A percentile compares a stretch with the other conserved stretches of the same genome.
Evolutionary conservation across 2,113 vertebrate species (phyloP).

Genomic region (Porphyrio hochstetteri): DNA sequence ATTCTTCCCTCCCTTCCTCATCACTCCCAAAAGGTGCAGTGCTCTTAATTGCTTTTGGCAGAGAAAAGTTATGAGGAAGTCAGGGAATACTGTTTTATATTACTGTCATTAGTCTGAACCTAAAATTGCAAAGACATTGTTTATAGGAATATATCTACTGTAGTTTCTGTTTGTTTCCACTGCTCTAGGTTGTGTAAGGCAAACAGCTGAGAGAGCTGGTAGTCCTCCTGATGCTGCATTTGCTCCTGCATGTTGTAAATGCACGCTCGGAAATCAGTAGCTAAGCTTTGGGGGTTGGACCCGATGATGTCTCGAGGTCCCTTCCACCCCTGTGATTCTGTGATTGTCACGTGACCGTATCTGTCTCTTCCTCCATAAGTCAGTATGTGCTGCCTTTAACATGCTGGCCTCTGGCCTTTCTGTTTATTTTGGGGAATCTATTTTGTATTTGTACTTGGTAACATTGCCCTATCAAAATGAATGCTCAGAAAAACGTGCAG

Average conservation of each 20-base stretch:
- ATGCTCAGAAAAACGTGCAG: not conserved
- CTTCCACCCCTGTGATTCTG: too few relatives aligned
- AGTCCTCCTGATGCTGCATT: not conserved
- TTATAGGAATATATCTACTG: not conserved
- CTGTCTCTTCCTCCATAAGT: not conserved
- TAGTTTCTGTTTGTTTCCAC: not conserved
- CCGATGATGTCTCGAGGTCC: too few relatives aligned
- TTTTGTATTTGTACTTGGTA: not conserved
- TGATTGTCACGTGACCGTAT: not conserved
- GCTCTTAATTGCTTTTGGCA: slow-evolving; percentile 53
- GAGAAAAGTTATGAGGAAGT: slow-evolving; percentile 54
- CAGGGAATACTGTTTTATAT: not conserved
- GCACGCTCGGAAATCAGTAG: not conserved
- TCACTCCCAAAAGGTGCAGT: slow-evolving; percentile 18
- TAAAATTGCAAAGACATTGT: not conserved
- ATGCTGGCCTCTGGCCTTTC: not conserved
- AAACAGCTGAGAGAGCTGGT: not conserved
- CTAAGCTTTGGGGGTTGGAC: too few relatives aligned
- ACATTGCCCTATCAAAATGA: not conserved
- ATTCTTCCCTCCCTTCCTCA: slow-evolving; percentile 44
- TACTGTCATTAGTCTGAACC: slow-evolving; percentile 21
- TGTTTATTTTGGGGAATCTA: not conserved
- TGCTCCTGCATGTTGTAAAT: not conserved
- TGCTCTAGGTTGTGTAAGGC: not conserved
- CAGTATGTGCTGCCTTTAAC: not conserved